A percentile compares a stretch with the other conserved stretches of the same genome.
These are phyloP conservation scores for Xanthorhoe spadicearia DNA, from an alignment of 2,888 invertebrate species.

Conservation along the genomic window DNA sequence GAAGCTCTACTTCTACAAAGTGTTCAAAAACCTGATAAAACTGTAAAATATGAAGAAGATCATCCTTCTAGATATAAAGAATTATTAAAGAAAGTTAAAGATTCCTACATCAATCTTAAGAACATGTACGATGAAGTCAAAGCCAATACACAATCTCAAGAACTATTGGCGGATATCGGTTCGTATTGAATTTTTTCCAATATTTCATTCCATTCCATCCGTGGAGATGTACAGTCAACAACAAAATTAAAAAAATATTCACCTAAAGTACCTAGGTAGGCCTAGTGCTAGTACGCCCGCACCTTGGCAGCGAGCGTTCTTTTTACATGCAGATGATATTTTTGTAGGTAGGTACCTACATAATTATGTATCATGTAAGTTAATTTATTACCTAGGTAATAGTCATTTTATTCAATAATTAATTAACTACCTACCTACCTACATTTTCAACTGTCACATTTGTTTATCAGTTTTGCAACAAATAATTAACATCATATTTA, in stretches of 20 bases:
- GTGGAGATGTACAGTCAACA: neutral
- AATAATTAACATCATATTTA: neutral
- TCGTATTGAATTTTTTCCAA: constrained; percentile 32
- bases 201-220: too few species aligned
- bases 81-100: constrained; percentile 51
- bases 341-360: too few species aligned
- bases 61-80: constrained; percentile 48
- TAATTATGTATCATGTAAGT: neutral
- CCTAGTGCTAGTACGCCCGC: too few species aligned
- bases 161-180: constrained; percentile 57
- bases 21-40: constrained; percentile 34
- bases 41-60: constrained; percentile 21
- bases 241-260: too few species aligned
- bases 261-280: too few species aligned
- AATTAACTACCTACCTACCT: neutral
- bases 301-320: too few species aligned
- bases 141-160: constrained; percentile 53
- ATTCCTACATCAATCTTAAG: constrained; percentile 45
- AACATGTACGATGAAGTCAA: constrained; percentile 66
- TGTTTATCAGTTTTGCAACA: too few species aligned
- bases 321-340: too few species aligned
- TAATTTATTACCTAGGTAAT: too few species aligned
- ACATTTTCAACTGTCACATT: too few species aligned
- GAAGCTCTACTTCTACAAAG: constrained; percentile 63
- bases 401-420: too few species aligned